Evolutionary conservation across 2,113 vertebrate species (phyloP).

Genomic region (cattle (Bos taurus)): DNA sequence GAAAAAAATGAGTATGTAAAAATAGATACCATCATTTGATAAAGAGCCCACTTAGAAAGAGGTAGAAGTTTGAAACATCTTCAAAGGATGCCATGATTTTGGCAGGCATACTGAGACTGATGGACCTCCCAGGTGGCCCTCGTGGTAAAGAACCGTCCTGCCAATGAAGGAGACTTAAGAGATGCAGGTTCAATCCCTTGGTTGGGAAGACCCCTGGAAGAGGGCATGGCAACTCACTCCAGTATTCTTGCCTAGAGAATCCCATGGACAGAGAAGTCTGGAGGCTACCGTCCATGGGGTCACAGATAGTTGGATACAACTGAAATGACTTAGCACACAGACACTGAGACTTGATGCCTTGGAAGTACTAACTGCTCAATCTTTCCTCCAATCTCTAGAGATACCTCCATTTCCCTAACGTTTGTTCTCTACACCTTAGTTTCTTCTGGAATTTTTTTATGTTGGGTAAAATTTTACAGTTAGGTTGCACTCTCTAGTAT

Average conservation of each 20-base stretch:
- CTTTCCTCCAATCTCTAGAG: not conserved
- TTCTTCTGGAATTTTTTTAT: not conserved
- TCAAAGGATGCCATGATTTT: not conserved
- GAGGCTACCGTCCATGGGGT: not conserved
- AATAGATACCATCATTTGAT: not conserved
- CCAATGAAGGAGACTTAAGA: not conserved
- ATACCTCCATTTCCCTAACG: not conserved
- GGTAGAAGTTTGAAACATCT: fast-evolving
- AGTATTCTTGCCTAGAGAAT: not conserved
- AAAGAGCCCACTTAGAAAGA: not conserved
- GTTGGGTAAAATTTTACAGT: not conserved
- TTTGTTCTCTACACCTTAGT: not conserved
- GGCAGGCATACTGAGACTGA: not conserved
- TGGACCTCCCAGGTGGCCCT: not conserved
- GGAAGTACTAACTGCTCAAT: not conserved
- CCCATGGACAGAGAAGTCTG: not conserved
- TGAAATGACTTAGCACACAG: not conserved
- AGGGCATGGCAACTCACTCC: not conserved
- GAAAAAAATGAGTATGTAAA: not conserved
- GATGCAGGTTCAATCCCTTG: not conserved
- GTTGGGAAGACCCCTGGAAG: not conserved
- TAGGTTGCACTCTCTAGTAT: not conserved
- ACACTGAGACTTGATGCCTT: not conserved
- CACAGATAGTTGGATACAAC: not conserved
- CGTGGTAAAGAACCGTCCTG: not conserved